Evolutionary conservation across 2,888 invertebrate species (phyloP), one percentile per base, ranked within the genome.

Genomic region (Sminthurinus aureus): DNA sequence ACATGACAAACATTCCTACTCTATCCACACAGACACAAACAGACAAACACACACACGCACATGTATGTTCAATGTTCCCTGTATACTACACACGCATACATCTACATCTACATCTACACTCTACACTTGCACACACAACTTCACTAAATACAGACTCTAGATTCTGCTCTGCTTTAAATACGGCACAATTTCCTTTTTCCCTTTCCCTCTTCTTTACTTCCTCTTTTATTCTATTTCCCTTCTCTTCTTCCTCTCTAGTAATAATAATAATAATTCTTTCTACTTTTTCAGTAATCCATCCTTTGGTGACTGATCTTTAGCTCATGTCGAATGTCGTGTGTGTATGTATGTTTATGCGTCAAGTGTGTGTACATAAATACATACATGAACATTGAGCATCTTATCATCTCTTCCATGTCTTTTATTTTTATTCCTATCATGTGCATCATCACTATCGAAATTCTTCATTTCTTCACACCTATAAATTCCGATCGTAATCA

Each of bases 1-100:
- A 69, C 67, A 79, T 69, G 71, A 71, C 71, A 58, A 20, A 66
- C 64, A 78, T 78, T 78, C 78, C 66, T 78, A 12, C 26, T 9
- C 26, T n/a, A 71, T 71, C 51, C 71, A 80, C 69, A 26, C 79
- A 79, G 4, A 66, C 69, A 15, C 79, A 71, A 12, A 69, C 69
- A 79, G 22, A 74, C 26, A 38, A 22, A 9, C 22, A 77, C 12
- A 20, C 76, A 76, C 26, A 26, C 24, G 2, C 26, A 26, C 22
- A 22, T 24, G 12, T 18, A 38, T 6, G 6, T 38, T 4, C 6
- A 38, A n/a, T n/a, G n/a, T n/a, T n/a, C n/a, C n/a, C n/a, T 38
- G 38, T 38, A 38, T 38, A n/a, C n/a, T n/a, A n/a, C n/a, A n/a
- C n/a, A n/a, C n/a, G 38, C 38, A 38, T 6, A 38, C 38, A 38